Evolutionary conservation across 30 jellyfish, hydroid and myxozoan genomes (phyloP).

Genomic region (Cassiopea andromeda): DNA sequence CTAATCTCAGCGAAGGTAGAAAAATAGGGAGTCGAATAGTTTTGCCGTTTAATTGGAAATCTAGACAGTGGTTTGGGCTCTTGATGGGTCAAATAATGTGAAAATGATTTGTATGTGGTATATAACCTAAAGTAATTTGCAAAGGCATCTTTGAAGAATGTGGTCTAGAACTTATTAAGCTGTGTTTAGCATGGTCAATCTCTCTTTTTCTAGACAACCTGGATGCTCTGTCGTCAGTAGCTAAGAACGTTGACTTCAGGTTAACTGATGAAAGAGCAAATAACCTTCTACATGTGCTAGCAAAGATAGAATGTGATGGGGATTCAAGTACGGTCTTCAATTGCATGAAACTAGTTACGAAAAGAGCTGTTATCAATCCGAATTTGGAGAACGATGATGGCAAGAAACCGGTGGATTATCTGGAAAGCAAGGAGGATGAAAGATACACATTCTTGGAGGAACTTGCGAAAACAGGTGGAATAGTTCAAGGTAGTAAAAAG

Average conservation of each 20-base stretch:
- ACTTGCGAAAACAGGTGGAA: conserved; percentile 13
- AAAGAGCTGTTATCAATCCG: conserved; percentile 23
- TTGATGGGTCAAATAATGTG: no score
- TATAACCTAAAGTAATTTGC: no score
- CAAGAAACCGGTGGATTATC: conserved; percentile 34
- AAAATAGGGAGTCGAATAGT: no score
- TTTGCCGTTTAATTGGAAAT: no score
- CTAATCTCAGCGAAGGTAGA: no score
- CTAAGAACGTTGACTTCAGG: conserved; percentile 19
- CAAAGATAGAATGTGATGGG: conserved; percentile 9
- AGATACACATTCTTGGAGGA: conserved; percentile 29
- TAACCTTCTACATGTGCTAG: conserved; percentile 69
- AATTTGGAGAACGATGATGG: conserved; percentile 21
- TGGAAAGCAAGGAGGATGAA: conserved; percentile 10
- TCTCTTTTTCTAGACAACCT: conserved; percentile 8
- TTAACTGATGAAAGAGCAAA: conserved; percentile 42
- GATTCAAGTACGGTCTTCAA: neutral
- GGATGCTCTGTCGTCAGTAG: conserved; percentile 35
- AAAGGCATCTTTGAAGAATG: no score
- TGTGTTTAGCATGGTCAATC: no score
- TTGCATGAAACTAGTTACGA: conserved; percentile 46
- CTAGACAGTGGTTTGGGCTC: no score
- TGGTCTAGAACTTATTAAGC: no score
- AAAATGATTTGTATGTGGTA: no score
- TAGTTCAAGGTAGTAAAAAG: neutral